phyloP scores from a whole-genome alignment of 2,113 vertebrate genomes.

The Hippocampus abdominalis region DNA sequence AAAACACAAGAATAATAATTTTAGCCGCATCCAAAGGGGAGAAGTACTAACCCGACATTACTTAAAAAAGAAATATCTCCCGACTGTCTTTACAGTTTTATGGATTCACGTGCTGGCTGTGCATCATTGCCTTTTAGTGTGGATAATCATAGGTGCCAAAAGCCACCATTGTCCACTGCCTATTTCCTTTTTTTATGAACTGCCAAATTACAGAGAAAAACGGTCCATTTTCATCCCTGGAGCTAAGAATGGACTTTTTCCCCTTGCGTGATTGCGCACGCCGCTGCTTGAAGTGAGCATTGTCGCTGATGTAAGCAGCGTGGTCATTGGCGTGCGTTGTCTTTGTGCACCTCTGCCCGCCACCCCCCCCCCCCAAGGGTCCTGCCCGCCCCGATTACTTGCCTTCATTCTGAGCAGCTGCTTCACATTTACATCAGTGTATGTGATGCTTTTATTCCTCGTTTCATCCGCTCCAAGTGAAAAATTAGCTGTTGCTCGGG shows the following conservation, averaged over 20 bases:
- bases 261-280: slow-evolving; percentile 9
- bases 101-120: not conserved
- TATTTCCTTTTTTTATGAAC: slow-evolving; percentile 18
- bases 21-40: slow-evolving; percentile 13
- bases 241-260: slow-evolving; percentile 15
- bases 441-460: slow-evolving; percentile 45
- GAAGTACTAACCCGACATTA: slow-evolving; percentile 34
- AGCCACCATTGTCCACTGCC: slow-evolving; percentile 22
- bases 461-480: not conserved
- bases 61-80: slow-evolving; percentile 34
- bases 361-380: not conserved
- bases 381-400: not conserved
- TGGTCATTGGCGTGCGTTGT: slow-evolving; percentile 16
- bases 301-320: slow-evolving; percentile 2
- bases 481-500: slow-evolving; percentile 41
- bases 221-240: not conserved
- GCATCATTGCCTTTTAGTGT: slow-evolving; percentile 24
- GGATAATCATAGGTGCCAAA: slow-evolving; percentile 17
- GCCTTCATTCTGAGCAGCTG: not conserved
- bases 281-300: slow-evolving; percentile 9
- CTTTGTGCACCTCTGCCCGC: slow-evolving; percentile 49
- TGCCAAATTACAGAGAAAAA: slow-evolving; percentile 31
- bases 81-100: slow-evolving; percentile 23
- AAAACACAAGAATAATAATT: too few species aligned
- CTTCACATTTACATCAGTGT: not conserved